Evolutionary conservation across 2,797 vertebrate species (phyloP).

Genomic region (Crenuchus spilurus): DNA sequence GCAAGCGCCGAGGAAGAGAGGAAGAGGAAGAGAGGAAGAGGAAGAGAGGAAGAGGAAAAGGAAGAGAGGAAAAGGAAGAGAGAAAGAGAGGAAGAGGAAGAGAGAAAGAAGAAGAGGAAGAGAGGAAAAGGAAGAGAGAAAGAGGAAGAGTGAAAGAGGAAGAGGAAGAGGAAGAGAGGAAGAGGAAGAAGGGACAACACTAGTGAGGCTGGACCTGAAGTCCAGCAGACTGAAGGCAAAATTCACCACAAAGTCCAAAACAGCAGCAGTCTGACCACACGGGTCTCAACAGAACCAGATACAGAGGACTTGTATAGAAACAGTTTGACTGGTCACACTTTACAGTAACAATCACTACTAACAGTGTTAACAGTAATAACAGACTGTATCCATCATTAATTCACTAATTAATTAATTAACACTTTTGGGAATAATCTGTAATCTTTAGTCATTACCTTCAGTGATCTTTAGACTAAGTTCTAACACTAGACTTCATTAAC

Average conservation of each 20-base stretch:
- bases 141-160: constrained; percentile 1
- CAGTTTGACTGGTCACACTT: no score
- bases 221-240: constrained; percentile 42
- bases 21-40: constrained; percentile 4
- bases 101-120: constrained; percentile 2
- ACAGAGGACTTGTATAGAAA: no score
- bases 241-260: constrained; percentile 15
- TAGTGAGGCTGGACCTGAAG: constrained; percentile 3
- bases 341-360: no score
- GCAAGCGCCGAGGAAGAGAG: constrained; percentile 5
- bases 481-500: no score
- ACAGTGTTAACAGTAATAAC: no score
- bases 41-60: constrained; percentile 1
- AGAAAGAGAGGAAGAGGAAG: constrained; percentile 5
- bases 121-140: not conserved
- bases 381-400: no score
- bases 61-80: constrained; percentile 2
- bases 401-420: no score
- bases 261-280: constrained; percentile 16
- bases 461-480: no score
- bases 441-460: no score
- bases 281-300: not conserved
- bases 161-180: not conserved
- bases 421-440: no score
- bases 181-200: constrained; percentile 11